Evolutionary conservation across 2,888 invertebrate genomes (phyloP).

Genomic region (Galerucella nymphaeae): DNA sequence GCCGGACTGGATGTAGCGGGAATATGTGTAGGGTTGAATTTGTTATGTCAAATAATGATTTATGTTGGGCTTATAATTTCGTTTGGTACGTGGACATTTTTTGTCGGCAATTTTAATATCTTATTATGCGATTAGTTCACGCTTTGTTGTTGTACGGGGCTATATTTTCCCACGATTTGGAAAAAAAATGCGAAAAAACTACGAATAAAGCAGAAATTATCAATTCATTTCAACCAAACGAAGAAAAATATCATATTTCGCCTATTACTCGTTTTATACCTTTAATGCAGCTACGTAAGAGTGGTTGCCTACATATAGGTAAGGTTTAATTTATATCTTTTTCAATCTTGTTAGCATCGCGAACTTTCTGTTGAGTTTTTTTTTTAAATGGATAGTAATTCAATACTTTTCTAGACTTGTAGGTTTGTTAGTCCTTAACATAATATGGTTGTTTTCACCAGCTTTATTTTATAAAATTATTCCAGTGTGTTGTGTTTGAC

Average conservation of each 20-base stretch:
- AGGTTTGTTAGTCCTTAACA: too few relatives aligned
- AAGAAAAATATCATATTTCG: too few relatives aligned
- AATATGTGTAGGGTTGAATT: conserved; percentile 55
- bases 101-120: conserved; percentile 52
- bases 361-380: too few relatives aligned
- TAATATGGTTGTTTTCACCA: too few relatives aligned
- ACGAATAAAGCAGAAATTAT: background rate
- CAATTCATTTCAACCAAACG: background rate
- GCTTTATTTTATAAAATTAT: too few relatives aligned
- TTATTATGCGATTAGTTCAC: conserved; percentile 55
- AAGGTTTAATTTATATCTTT: background rate
- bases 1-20: conserved; percentile 40
- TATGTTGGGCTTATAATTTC: conserved; percentile 60
- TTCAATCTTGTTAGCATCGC: too few relatives aligned
- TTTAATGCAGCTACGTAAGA: background rate
- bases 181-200: background rate
- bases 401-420: too few relatives aligned
- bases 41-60: conserved; percentile 62
- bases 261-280: too few relatives aligned
- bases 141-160: conserved; percentile 16
- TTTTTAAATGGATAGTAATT: too few relatives aligned
- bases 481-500: too few relatives aligned
- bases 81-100: conserved; percentile 50
- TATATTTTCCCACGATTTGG: conserved; percentile 23
- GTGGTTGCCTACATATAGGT: background rate